Evolutionary conservation across 2,888 invertebrate species (phyloP).

Genomic region (Trachelus iudaicus): DNA sequence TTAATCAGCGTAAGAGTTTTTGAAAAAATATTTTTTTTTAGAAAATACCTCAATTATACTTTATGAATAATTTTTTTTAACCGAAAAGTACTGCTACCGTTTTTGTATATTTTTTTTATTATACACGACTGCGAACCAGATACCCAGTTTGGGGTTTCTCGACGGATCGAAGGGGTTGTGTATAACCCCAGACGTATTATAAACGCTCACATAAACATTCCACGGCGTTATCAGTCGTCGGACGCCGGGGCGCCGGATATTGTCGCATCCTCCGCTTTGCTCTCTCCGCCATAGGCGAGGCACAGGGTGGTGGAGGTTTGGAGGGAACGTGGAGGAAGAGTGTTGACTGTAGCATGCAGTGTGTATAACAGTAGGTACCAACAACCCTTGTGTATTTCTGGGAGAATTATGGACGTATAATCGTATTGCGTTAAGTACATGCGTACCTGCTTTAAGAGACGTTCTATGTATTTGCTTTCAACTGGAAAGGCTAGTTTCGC

Average conservation of each 20-base stretch:
- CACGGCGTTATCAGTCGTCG: constrained; percentile 66
- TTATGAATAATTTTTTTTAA: neutral
- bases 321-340: neutral
- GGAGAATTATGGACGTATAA: neutral
- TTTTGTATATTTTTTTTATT: neutral
- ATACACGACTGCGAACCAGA: neutral
- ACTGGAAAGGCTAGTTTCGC: neutral
- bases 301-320: neutral
- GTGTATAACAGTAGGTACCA: neutral
- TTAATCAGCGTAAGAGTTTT: neutral
- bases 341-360: neutral
- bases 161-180: constrained; percentile 41
- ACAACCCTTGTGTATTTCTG: neutral
- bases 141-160: neutral
- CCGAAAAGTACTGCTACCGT: neutral
- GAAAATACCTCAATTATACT: neutral
- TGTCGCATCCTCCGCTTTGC: constrained; percentile 65
- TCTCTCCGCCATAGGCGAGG: constrained; percentile 35
- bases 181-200: constrained; percentile 56
- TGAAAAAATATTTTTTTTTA: neutral
- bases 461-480: neutral
- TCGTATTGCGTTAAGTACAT: neutral
- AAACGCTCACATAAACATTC: constrained; percentile 65
- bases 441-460: neutral
- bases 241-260: constrained; percentile 67